Evolutionary conservation across 1,140 invertebrate genomes (phyloP).

Genomic region (Harlomillsia oculata): DNA sequence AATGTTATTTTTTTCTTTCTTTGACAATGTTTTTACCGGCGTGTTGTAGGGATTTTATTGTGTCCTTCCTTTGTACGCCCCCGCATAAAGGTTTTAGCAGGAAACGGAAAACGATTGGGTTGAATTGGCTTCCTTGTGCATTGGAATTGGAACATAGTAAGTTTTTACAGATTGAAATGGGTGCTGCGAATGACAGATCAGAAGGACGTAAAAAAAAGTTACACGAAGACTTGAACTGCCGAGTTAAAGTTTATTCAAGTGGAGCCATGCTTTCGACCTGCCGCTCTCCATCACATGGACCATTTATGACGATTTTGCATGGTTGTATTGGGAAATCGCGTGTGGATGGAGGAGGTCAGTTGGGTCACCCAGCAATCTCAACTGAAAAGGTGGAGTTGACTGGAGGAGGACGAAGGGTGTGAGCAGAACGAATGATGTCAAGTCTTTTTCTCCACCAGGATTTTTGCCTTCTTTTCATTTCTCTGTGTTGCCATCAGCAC

Average conservation of each 20-base stretch:
- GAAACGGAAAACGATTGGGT: no score
- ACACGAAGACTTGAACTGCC: background rate
- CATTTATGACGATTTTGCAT: conserved; percentile 16
- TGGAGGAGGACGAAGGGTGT: conserved; percentile 3
- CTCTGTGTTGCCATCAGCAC: background rate
- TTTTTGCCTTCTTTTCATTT: background rate
- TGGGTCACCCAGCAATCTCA: conserved; percentile 2
- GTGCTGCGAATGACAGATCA: conserved; percentile 12
- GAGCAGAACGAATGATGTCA: conserved; percentile 10
- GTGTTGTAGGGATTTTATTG: no score
- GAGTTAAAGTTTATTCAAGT: conserved; percentile 2
- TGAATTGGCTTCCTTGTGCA: no score
- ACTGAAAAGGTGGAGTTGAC: conserved; percentile 10
- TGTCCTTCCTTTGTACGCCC: no score
- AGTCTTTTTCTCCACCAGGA: background rate
- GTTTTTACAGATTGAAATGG: no score
- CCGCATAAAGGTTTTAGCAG: no score
- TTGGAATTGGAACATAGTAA: no score
- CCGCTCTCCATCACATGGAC: conserved; percentile 6
- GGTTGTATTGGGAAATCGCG: conserved; percentile 13
- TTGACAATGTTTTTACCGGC: no score
- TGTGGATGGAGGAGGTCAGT: conserved; percentile 12
- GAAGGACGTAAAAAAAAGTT: conserved; percentile 11
- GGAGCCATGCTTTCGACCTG: background rate
- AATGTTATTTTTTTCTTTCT: no score